Base-by-base conservation (phyloP, 2,113 vertebrate species). In the Ictalurus punctatus region DNA sequence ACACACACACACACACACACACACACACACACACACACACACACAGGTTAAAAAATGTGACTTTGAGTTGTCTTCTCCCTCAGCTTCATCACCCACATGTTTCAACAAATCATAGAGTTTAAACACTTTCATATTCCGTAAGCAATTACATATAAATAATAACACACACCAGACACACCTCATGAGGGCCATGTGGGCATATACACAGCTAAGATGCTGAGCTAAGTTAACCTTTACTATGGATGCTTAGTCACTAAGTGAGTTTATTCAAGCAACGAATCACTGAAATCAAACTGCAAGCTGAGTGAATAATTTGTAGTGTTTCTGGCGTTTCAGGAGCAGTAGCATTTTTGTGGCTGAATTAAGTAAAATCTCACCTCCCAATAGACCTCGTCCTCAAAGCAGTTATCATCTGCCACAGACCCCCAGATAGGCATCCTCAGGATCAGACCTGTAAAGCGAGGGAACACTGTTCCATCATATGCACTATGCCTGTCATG, bases 351-450 rank as follows among this genome's bases (percentile, higher is more conserved):
- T 48, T 25, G n/a, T 27, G 21, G 4, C 7, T 34, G 30, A 4
- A 52, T 37, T 23, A 76, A 34, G 59, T 52, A 2, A 44, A 78
- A 52, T 67, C 97, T 96, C 90, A 99, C 98, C 97, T 99, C 97
- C 98, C 98, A 99, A 93, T 99, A 99, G 2, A 95, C 0, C 3
- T 92, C 94, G 61, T 99, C 98, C 65, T 98, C 96, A 89, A 97
- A 99, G 94, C 98, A 99, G 90, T 96, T 96, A 91, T 98, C 97
- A 84, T 97, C 97, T 0, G 96, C 93, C 0, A 97, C 85, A 85
- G 99, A 97, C 2, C 97, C 98, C 98, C 98, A 99, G 84, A 99
- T 89, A 0, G 98, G 98, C 63, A 99, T 90, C 92, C 96, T 98
- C 91, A 99, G 93, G 87, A 99, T 96, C 87, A 94, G 90, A 25